A percentile compares a stretch with the other conserved stretches of the same genome.
Conservation (phyloP, 2,888 invertebrate species). For the Pollenia labialis region DNA sequence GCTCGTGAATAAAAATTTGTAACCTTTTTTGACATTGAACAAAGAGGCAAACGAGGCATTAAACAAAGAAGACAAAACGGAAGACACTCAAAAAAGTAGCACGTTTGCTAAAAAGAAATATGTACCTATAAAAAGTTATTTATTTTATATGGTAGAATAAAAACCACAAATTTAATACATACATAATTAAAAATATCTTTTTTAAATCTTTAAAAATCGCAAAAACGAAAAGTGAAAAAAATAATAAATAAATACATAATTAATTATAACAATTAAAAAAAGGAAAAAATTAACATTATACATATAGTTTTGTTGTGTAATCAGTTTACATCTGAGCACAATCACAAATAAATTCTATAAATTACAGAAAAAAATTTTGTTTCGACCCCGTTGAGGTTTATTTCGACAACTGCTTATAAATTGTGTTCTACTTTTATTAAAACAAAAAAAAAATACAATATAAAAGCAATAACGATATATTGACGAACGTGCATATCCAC, state of each 20-base stretch:
- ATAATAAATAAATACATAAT: too few species aligned
- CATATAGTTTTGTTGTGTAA: conserved; percentile 79
- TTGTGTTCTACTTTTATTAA: background rate
- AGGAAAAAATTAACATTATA: background rate
- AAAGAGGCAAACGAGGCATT: conserved; percentile 40
- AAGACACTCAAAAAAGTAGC: conserved; percentile 29
- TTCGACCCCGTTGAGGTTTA: background rate
- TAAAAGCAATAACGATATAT: conserved; percentile 1
- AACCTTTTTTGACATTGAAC: conserved; percentile 84
- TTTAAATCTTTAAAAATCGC: too few species aligned
- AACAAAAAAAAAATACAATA: background rate
- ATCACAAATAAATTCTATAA: conserved; percentile 54
- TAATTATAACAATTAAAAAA: background rate
- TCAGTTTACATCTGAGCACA: conserved; percentile 75
- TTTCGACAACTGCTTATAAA: background rate
- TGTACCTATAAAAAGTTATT: too few species aligned
- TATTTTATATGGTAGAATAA: too few species aligned
- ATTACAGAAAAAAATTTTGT: background rate
- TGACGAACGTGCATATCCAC: conserved; percentile 70
- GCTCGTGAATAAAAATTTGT: conserved; percentile 69
- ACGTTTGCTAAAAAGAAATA: conserved; percentile 30
- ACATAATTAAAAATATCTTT: too few species aligned
- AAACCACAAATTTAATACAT: too few species aligned
- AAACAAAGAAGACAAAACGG: conserved; percentile 38
- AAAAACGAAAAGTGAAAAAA: too few species aligned